Base-by-base conservation (phyloP, 2,888 invertebrate genomes). In the Machimus rusticus region DNA sequence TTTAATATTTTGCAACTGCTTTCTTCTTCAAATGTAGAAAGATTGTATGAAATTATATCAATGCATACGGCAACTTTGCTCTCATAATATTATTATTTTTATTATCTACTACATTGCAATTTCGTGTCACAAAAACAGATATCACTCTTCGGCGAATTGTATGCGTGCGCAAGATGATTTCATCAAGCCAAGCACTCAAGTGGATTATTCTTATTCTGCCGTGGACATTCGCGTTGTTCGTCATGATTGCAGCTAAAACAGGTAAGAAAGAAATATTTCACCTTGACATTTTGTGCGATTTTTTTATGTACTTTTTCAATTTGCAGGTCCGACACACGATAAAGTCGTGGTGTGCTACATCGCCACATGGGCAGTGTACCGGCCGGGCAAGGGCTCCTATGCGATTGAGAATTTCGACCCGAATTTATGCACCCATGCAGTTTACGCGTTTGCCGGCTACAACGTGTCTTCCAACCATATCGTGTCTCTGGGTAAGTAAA, bases 391-490 rank as follows among this genome's bases (percentile, higher is more conserved):
- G 34, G 97, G 96, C 0, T 94, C 94, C 89, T 97, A 95, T 92
- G 93, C 93, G 3, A 92, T 96, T 28, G 94, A 95, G 39, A 93
- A 96, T 91, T 94, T 97, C 89, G 95, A 95, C 89, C 96, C 97
- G 0, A 94, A 94, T 16, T 93, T 97, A 8, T 97, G 97, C 92
- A 97, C 97, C 0, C 97, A 97, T 90, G 93, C 96, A 9, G 94
- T 97, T 12, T 97, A 97, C 91, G 95, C 97, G 5, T 97, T 97
- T 91, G 96, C 96, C 16, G 97, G 97, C 0, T 92, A 98, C 37
- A 95, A 97, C 89, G 93, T 94, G 14, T 93, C 94, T 1, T 94
- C 94, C 9, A 94, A 95, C 90, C 93, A 94, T 66, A 96, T 98
- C 84, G 95, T 94, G 90, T 95, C 96, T 87, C 93, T 97, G 87